phyloP scores from a whole-genome alignment of 2,888 invertebrate species.

The Chrysolina americana region DNA sequence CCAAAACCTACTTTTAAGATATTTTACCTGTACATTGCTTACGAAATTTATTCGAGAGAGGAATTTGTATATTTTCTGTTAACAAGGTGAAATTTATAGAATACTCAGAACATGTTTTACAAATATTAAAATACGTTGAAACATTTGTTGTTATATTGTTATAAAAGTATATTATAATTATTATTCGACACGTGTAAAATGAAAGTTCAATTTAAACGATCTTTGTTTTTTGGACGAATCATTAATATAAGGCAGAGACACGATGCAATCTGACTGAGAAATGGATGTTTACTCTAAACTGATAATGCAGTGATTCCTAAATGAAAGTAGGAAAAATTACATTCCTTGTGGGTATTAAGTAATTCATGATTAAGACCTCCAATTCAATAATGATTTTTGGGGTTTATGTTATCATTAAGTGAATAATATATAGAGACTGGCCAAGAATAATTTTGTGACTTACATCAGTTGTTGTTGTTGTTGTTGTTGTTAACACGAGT shows the following conservation, averaged over 20 bases:
- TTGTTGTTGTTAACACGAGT: no score
- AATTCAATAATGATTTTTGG: no score
- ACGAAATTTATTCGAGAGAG: constrained; percentile 45
- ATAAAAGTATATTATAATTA: constrained; percentile 60
- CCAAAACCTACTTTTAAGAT: constrained; percentile 65
- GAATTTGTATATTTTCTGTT: constrained; percentile 60
- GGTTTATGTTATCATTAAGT: no score
- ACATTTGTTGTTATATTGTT: constrained; percentile 68
- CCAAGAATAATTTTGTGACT: no score
- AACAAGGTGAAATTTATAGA: constrained; percentile 54
- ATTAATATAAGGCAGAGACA: background rate
- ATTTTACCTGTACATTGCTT: constrained; percentile 61
- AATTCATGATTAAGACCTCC: no score
- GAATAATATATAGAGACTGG: no score
- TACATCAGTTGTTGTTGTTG: no score
- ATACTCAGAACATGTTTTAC: constrained; percentile 56
- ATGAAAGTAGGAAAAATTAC: no score
- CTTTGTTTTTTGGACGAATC: background rate
- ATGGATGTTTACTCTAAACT: background rate
- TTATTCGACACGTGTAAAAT: constrained; percentile 32
- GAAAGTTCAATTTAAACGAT: constrained; percentile 7
- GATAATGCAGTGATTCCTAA: no score
- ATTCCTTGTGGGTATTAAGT: no score
- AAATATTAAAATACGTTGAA: constrained; percentile 58
- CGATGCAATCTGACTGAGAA: background rate